A percentile compares a stretch with the other conserved stretches of the same genome.
Evolutionary conservation across 2,797 vertebrate genomes (phyloP).

Genomic region (Artibeus lituratus): DNA sequence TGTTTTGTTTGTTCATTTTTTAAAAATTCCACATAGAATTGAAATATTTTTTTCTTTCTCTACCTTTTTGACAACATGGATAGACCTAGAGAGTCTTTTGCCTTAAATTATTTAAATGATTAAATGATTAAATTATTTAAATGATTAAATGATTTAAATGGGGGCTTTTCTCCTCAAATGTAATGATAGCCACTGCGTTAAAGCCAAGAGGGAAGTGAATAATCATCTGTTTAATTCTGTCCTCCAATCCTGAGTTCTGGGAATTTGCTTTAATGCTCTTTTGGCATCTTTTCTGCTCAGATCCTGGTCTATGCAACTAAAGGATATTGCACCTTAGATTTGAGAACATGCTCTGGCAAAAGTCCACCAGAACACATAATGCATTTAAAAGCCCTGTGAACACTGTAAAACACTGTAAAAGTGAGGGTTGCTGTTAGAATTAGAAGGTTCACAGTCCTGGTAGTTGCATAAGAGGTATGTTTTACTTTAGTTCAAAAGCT

Average conservation of each 20-base stretch:
- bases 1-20: background rate
- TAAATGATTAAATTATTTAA: background rate
- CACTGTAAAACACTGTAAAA: background rate
- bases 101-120: background rate
- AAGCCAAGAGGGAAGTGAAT: background rate
- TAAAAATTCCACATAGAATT: background rate
- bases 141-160: too few species aligned
- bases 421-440: background rate
- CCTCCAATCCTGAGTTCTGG: background rate
- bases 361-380: background rate
- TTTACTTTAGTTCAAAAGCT: conserved; percentile 1
- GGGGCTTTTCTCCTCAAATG: background rate
- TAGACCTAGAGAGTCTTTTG: background rate
- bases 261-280: background rate
- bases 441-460: background rate
- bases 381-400: conserved; percentile 4
- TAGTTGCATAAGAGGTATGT: background rate
- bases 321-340: background rate
- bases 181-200: background rate
- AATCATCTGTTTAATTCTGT: background rate
- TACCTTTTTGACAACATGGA: background rate
- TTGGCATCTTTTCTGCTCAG: background rate
- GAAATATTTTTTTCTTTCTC: background rate
- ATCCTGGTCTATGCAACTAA: background rate
- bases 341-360: background rate